Base-by-base conservation (phyloP, 2,888 invertebrate genomes). In the Mamestra brassicae region DNA sequence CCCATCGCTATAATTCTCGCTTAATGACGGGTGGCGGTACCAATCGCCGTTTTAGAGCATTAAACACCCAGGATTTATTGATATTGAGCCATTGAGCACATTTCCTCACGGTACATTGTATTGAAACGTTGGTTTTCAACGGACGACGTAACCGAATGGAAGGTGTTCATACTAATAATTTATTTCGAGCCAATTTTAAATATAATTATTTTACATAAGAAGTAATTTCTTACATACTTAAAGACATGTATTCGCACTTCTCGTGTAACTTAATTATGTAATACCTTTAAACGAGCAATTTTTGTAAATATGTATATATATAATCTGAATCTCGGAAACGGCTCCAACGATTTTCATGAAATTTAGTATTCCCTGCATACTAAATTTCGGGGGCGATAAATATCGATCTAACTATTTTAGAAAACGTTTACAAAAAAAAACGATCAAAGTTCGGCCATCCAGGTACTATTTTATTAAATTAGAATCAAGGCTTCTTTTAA, bases 21-120 rank as follows among this genome's bases (percentile, higher is more conserved):
- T 70, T 83, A 82, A 82, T 82, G 81, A 83, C 76, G 81, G 81
- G 83, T 82, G 81, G 81, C 70, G 80, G 72, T 82, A 80, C 81
- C 83, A 82, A 81, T 82, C 81, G 81, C 81, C 81, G 69, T 71
- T 82, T 80, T 80, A 80, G 71, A 67, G 76, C 81, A 80, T 82
- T 82, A 82, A 80, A 82, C 83, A 80, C 71, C 66, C 66, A 83
- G 42, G 66, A 83, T 82, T 82, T 82, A 82, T 73, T 63, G 80
- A 80, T 67, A 82, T 70, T 76, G 66, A 64, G 57, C 80, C 67
- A 72, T 70, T 80, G 70, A 67, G 63, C 76, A 67, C 83, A 76
- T 70, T 83, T 80, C 69, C 83, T 70, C 34, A 67, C 57, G 42
- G 62, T 58, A 70, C 15, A 72, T 70, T 83, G 71, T 60, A 76